Conservation (phyloP, 1,140 invertebrate species). For the Epicauta chinensis region DNA sequence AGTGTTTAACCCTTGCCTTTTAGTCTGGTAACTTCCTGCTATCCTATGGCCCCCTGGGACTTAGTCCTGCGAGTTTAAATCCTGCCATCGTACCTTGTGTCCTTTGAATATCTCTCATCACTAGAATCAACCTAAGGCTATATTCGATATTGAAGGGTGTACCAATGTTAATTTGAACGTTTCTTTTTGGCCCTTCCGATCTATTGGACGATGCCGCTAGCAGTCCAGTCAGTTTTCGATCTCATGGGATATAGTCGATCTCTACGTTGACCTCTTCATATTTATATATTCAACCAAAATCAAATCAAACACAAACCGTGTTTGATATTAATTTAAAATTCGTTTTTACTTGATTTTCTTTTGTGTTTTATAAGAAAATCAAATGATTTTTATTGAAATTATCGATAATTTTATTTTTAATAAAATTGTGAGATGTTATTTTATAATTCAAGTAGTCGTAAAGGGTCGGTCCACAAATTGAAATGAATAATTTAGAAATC, state of each 20-base stretch:
- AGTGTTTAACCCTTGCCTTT: conserved; percentile 44
- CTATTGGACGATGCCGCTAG: conserved; percentile 5
- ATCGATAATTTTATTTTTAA: too few species aligned
- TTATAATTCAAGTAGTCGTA: conserved; percentile 22
- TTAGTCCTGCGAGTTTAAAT: conserved; percentile 36
- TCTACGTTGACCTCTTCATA: conserved; percentile 23
- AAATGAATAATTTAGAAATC: conserved; percentile 40
- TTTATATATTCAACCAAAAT: conserved; percentile 29
- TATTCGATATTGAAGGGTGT: conserved; percentile 13
- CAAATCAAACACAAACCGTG: conserved; percentile 27
- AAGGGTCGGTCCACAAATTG: conserved; percentile 35
- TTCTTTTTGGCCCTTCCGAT: conserved; percentile 16
- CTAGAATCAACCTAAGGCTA: conserved; percentile 19
- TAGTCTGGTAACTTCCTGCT: conserved; percentile 39
- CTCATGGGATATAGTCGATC: conserved; percentile 8
- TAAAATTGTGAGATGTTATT: conserved; percentile 20
- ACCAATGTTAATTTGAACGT: conserved; percentile 15
- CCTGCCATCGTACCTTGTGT: conserved; percentile 30
- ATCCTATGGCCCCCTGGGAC: conserved; percentile 38
- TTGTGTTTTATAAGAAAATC: too few species aligned
- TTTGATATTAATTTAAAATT: conserved; percentile 29
- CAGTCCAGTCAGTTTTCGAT: conserved; percentile 12
- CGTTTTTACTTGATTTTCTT: too few species aligned
- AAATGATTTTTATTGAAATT: too few species aligned
- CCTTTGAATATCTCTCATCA: conserved; percentile 29